Conservation (phyloP, 1,140 invertebrate species). For the Elysia chlorotica region DNA sequence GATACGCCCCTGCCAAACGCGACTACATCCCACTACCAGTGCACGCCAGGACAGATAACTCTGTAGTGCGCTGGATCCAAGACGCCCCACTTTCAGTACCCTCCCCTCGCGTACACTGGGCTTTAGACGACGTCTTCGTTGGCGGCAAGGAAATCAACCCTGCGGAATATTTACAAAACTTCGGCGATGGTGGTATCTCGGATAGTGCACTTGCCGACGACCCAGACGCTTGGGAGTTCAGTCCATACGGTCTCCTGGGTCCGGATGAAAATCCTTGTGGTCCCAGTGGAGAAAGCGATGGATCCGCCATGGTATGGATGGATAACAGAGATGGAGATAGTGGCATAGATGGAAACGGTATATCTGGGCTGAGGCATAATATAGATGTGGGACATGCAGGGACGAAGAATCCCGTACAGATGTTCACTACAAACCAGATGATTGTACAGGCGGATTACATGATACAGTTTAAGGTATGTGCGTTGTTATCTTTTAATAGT, state of each 20-base stretch:
- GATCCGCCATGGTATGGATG: conserved; percentile 47
- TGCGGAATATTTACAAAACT: conserved; percentile 55
- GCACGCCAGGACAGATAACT: conserved; percentile 52
- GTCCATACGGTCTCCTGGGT: conserved; percentile 49
- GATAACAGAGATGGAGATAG: too few species aligned
- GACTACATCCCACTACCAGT: conserved; percentile 60
- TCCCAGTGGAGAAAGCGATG: conserved; percentile 32
- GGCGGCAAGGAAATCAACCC: conserved; percentile 63
- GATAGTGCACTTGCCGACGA: too few species aligned
- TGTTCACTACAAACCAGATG: conserved; percentile 61
- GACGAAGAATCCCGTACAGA: conserved; percentile 30
- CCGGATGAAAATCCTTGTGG: too few species aligned
- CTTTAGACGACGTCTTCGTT: conserved; percentile 63
- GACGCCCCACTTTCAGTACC: conserved; percentile 32
- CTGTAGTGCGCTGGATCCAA: conserved; percentile 60
- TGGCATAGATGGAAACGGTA: too few species aligned
- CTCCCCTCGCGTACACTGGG: conserved; percentile 58
- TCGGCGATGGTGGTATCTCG: conserved; percentile 44
- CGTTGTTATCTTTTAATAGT: too few species aligned
- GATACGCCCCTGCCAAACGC: conserved; percentile 47
- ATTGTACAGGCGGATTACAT: conserved; percentile 60
- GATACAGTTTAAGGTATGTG: conserved; percentile 59
- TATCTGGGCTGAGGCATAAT: too few species aligned
- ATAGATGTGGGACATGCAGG: too few species aligned
- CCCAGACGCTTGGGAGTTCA: conserved; percentile 56